Base-by-base conservation (phyloP, 2,113 vertebrate species). In the Tapirus terrestris region DNA sequence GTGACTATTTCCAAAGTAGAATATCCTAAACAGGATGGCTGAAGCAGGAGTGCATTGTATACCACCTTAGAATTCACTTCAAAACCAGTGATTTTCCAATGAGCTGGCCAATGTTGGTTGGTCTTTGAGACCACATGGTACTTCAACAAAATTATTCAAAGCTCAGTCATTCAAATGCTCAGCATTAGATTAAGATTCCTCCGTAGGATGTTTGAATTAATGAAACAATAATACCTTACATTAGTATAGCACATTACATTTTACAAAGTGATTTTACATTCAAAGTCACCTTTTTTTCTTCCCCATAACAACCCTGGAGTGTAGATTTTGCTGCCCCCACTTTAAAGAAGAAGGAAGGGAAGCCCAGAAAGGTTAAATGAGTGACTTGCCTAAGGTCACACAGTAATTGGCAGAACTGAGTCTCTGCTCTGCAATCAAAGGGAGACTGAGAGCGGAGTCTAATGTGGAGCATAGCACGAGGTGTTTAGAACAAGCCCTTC, bases 71-170 rank as follows among this genome's bases (percentile, higher is more conserved):
- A 29, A 92, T 82, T 98, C 91, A 75, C 93, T 97, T 98, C 91
- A 97, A 96, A 98, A 95, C 81, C 14, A 85, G 79, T 60, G 86
- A 88, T 92, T 95, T 98, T 96, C 95, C 91, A 98, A 95, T 95
- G 96, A 96, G 95, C 95, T 97, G 93, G 65, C 81, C 95, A 96
- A 39, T 48, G 93, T 72, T 98, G 91, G 91, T 95, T 97, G 93
- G 81, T 93, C 86, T 98, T 97, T 95, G 92, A 97, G 94, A 97
- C 88, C 8, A 1, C 94, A 75, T 36, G 76, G 33, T 43, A 80
- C 39, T 73, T 97, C 63, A 90, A 70, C 77, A 96, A 96, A 96
- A 89, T 84, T 72, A 93, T 77, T 80, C 53, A 70, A 79, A 93
- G 43, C 58, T 95, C 63, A 60, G 83, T 61, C 93, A 96, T 56